phyloP scores from a whole-genome alignment of 2,797 vertebrate species.

The Staurois parvus region DNA sequence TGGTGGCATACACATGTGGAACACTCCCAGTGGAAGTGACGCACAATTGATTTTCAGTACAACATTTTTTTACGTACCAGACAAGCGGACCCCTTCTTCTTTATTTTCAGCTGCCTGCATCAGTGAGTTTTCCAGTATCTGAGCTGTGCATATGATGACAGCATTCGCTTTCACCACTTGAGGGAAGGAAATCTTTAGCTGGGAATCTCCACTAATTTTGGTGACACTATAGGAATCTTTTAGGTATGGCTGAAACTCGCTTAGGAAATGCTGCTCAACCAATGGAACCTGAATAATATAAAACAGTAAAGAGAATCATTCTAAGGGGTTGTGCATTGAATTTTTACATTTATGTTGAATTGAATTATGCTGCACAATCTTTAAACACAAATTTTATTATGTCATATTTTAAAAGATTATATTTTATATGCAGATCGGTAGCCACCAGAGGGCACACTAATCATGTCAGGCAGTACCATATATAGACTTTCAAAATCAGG shows the following conservation, averaged over 20 bases:
- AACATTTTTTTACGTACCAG: conserved; percentile 74
- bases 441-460: too few relatives aligned
- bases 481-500: too few relatives aligned
- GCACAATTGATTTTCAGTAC: background rate
- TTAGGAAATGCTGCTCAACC: conserved; percentile 89
- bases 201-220: conserved; percentile 88
- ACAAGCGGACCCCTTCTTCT: conserved; percentile 85
- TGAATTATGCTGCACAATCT: too few relatives aligned
- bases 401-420: too few relatives aligned
- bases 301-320: background rate
- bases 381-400: too few relatives aligned
- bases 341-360: background rate
- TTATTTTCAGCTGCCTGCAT: conserved; percentile 77
- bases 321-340: background rate
- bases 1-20: too few relatives aligned
- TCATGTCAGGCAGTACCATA: too few relatives aligned
- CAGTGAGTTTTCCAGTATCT: conserved; percentile 94
- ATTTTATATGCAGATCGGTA: too few relatives aligned
- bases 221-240: conserved; percentile 82
- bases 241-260: conserved; percentile 87
- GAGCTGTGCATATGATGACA: conserved; percentile 94
- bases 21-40: too few relatives aligned
- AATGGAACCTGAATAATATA: conserved; percentile 83
- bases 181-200: conserved; percentile 93
- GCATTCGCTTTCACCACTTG: conserved; percentile 82